Conservation (phyloP, 2,888 invertebrate species). For the Parnassius smintheus region DNA sequence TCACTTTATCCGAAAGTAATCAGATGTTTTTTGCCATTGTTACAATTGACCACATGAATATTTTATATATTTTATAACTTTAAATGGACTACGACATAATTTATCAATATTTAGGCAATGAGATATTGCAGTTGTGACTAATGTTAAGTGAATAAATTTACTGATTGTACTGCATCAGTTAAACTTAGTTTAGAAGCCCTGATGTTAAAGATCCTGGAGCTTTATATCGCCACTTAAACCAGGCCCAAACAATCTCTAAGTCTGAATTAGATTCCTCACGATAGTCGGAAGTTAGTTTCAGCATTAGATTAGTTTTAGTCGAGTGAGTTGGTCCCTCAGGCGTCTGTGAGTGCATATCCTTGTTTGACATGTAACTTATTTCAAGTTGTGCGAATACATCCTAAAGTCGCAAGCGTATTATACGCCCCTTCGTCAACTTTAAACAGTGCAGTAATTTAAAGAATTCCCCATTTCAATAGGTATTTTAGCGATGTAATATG, state of each 20-base stretch:
- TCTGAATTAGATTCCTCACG: slow-evolving; percentile 27
- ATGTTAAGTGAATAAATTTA: slow-evolving; percentile 21
- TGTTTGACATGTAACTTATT: slow-evolving; percentile 76
- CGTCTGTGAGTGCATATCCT: slow-evolving; percentile 70
- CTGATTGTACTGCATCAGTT: slow-evolving; percentile 25
- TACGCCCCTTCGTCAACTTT: slow-evolving; percentile 40
- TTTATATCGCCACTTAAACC: slow-evolving; percentile 24
- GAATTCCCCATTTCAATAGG: neutral
- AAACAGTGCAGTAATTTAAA: slow-evolving; percentile 5
- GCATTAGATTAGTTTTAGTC: slow-evolving; percentile 66
- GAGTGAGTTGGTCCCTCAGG: slow-evolving; percentile 44
- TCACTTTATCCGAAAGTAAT: too few relatives aligned
- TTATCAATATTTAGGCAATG: too few relatives aligned
- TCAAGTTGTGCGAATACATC: slow-evolving; percentile 51
- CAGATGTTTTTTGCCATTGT: too few relatives aligned
- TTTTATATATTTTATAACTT: too few relatives aligned
- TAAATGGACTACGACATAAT: too few relatives aligned
- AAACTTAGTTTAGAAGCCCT: slow-evolving; percentile 24
- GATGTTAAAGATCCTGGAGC: slow-evolving; percentile 11
- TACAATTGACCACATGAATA: too few relatives aligned
- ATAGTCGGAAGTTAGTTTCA: slow-evolving; percentile 51
- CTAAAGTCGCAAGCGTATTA: slow-evolving; percentile 37
- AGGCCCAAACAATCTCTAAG: slow-evolving; percentile 29
- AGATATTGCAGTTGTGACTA: neutral
- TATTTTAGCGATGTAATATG: neutral